These are phyloP conservation scores for Lepidotrigona ventralis DNA, from an alignment of 1,140 invertebrate species.

Conservation along the genomic window DNA sequence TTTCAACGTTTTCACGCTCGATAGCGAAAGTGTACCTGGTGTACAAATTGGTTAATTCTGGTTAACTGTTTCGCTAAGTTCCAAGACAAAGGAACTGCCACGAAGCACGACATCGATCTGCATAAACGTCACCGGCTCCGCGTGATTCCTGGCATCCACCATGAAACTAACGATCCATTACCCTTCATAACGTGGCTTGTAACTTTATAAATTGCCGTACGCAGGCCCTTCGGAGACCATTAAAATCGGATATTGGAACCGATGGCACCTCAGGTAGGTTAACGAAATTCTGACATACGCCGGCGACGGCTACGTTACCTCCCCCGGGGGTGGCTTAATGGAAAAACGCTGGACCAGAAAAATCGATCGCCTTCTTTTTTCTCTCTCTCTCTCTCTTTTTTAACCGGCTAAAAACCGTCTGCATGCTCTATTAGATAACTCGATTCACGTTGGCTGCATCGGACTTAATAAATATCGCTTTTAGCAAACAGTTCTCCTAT, in stretches of 20 bases:
- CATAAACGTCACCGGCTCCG: constrained; percentile 2
- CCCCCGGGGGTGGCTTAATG: constrained; percentile 1
- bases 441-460: neutral
- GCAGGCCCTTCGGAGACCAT: constrained; percentile 30
- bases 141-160: constrained; percentile 19
- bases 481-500: neutral
- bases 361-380: neutral
- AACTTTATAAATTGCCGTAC: constrained; percentile 49
- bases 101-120: neutral
- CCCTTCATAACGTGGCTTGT: constrained; percentile 17
- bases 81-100: neutral
- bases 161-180: constrained; percentile 43
- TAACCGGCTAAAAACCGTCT: neutral
- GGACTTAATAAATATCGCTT: neutral
- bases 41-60: neutral
- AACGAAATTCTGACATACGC: constrained; percentile 39
- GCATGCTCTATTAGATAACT: neutral
- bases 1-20: neutral
- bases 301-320: neutral
- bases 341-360: constrained; percentile 2
- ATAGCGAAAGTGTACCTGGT: too few relatives aligned
- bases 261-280: constrained; percentile 31
- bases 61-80: neutral
- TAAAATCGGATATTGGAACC: constrained; percentile 48
- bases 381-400: neutral